phyloP scores from a whole-genome alignment of 2,113 vertebrate species.

The Notechis scutatus region DNA sequence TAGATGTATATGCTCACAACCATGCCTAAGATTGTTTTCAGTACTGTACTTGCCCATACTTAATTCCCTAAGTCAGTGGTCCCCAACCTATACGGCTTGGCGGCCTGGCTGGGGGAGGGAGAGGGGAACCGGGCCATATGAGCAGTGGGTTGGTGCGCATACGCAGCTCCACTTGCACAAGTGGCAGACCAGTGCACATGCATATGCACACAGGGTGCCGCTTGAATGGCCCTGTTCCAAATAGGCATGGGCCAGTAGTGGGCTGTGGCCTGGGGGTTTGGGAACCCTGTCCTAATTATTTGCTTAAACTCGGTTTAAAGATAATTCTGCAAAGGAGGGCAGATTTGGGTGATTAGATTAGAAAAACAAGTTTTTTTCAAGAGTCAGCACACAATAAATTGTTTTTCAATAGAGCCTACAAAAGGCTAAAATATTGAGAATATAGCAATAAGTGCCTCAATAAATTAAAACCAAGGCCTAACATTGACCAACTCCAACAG shows the following conservation, averaged over 20 bases:
- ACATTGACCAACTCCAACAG: background rate
- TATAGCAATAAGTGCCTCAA: background rate
- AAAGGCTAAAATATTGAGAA: background rate
- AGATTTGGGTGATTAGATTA: background rate
- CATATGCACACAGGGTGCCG: no score
- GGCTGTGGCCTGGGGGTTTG: no score
- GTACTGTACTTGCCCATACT: background rate
- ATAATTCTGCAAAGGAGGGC: background rate
- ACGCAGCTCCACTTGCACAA: no score
- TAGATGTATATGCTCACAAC: background rate
- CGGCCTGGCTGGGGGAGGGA: no score
- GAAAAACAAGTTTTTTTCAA: background rate
- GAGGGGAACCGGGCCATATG: no score
- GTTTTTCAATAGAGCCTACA: background rate
- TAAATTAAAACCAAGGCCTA: background rate
- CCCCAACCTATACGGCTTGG: no score
- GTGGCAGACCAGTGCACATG: no score
- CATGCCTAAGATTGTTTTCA: background rate
- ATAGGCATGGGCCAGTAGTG: no score
- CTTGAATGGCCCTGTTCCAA: no score
- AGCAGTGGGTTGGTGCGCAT: no score
- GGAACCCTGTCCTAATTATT: background rate
- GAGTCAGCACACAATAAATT: background rate
- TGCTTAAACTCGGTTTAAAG: background rate
- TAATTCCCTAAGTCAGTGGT: background rate